Evolutionary conservation across 2,113 vertebrate species (phyloP).

Genomic region (Tragelaphus buxtoni): DNA sequence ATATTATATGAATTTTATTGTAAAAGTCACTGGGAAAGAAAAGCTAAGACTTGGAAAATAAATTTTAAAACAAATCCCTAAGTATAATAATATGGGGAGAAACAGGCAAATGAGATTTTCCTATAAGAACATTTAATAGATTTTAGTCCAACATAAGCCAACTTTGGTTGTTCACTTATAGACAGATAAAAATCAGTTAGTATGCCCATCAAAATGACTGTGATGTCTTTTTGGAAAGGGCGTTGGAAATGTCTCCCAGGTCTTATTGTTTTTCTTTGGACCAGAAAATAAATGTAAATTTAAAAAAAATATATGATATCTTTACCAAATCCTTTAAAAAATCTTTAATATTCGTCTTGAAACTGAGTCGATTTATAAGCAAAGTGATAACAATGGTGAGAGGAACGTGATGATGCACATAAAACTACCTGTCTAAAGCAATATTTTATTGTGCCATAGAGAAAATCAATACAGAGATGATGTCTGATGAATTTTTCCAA

Average conservation of each 20-base stretch:
- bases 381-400: neutral
- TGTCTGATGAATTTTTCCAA: neutral
- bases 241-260: neutral
- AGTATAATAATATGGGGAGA: neutral
- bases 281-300: neutral
- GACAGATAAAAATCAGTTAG: neutral
- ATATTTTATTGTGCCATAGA: neutral
- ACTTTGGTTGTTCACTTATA: neutral
- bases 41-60: neutral
- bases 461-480: slow-evolving; percentile 6
- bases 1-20: neutral
- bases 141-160: slow-evolving; percentile 7
- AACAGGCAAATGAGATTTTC: neutral
- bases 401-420: neutral
- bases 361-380: neutral
- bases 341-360: slow-evolving; percentile 13
- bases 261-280: neutral
- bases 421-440: neutral
- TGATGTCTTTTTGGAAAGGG: neutral
- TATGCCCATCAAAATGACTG: neutral
- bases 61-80: neutral
- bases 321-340: neutral
- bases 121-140: neutral
- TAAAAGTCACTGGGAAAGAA: neutral
- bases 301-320: neutral